Percentiles rank a stretch among this genome's conserved stretches.
Evolutionary conservation across 2,113 vertebrate genomes (phyloP).

Genomic region (Amphiprion ocellaris): DNA sequence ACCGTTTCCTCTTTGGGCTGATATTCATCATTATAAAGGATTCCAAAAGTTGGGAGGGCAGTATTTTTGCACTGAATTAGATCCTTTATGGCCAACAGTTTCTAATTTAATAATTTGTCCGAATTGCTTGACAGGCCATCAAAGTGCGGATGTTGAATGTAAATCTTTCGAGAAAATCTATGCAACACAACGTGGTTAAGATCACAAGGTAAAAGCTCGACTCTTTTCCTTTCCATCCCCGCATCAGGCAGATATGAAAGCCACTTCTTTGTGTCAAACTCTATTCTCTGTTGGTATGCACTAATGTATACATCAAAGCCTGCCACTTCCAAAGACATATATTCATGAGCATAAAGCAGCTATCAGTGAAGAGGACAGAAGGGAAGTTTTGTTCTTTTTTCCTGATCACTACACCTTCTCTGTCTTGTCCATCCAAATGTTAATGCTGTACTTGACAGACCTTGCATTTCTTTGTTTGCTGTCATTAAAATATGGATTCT

Average conservation of each 20-base stretch:
- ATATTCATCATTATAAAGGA: constrained; percentile 1
- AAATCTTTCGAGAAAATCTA: constrained; percentile 3
- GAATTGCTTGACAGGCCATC: background rate
- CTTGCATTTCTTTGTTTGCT: no score
- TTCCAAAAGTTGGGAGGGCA: constrained; percentile 20
- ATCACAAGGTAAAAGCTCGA: background rate
- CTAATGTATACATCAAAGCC: constrained; percentile 58
- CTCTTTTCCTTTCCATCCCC: constrained; percentile 9
- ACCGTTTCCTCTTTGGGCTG: constrained; percentile 4
- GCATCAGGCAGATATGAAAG: constrained; percentile 41
- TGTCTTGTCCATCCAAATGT: background rate
- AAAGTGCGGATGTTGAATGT: background rate
- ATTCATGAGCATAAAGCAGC: constrained; percentile 10
- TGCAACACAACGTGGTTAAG: background rate
- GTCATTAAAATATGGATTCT: no score
- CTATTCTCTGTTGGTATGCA: constrained; percentile 19
- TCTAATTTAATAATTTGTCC: constrained; percentile 2
- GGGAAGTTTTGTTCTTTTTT: background rate
- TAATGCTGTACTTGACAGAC: no score
- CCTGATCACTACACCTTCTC: constrained; percentile 2
- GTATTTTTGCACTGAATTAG: constrained; percentile 16
- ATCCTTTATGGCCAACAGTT: background rate
- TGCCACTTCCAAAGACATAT: constrained; percentile 26
- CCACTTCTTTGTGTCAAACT: constrained; percentile 32
- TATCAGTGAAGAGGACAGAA: background rate